These are phyloP conservation scores for Cassiopea xamachana DNA, from an alignment of 30 jellyfish, hydroid and myxozoan genomes.

Conservation along the genomic window DNA sequence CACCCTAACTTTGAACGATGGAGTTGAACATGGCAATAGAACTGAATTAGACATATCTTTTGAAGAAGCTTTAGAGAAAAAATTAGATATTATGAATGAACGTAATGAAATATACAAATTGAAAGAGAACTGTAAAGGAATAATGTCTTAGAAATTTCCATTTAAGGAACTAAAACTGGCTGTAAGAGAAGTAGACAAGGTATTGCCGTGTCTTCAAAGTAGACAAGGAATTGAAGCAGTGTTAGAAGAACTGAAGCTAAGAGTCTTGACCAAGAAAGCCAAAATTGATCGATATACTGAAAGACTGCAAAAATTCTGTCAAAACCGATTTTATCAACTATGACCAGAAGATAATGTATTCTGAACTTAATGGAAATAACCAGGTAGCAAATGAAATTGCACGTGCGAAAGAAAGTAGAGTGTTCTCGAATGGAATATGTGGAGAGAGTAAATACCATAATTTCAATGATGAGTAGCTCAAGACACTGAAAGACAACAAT, in stretches of 20 bases:
- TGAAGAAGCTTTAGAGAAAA: not conserved
- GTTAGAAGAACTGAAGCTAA: conserved; percentile 12
- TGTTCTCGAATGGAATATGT: too few species aligned
- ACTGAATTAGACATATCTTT: not conserved
- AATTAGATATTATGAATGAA: not conserved
- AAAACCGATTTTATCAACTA: too few species aligned
- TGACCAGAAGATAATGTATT: too few species aligned
- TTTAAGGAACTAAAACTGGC: not conserved
- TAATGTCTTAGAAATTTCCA: not conserved
- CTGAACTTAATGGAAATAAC: too few species aligned
- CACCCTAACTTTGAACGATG: not conserved
- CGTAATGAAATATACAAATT: not conserved
- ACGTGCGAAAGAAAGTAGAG: too few species aligned
- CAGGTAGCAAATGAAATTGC: too few species aligned
- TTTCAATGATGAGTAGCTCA: too few species aligned
- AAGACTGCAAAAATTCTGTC: too few species aligned
- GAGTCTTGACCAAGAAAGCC: conserved; percentile 1
- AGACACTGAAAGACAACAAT: too few species aligned
- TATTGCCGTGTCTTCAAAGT: conserved; percentile 41
- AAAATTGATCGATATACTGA: not conserved
- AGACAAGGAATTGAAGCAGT: conserved; percentile 40
- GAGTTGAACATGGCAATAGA: not conserved
- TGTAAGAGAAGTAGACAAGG: conserved; percentile 21
- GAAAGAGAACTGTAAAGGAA: not conserved
- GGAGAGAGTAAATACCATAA: too few species aligned